phyloP scores from a whole-genome alignment of 1,140 invertebrate genomes.

The Arctopsyche grandis region DNA sequence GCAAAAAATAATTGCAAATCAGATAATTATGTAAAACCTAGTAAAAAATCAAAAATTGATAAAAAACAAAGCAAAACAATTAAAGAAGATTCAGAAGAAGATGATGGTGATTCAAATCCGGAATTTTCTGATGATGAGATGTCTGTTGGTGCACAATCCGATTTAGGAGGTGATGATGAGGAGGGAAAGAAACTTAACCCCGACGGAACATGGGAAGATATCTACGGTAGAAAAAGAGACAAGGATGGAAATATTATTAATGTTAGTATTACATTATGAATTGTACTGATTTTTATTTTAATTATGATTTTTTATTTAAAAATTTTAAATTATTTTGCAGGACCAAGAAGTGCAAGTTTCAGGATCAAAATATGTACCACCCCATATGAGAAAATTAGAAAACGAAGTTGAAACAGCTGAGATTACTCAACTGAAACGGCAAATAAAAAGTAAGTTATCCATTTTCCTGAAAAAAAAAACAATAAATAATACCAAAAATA shows the following conservation, averaged over 20 bases:
- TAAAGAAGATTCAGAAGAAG: constrained; percentile 50
- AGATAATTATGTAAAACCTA: not conserved
- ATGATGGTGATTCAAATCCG: constrained; percentile 40
- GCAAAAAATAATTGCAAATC: not conserved
- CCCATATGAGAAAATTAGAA: constrained; percentile 73
- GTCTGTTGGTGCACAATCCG: constrained; percentile 25
- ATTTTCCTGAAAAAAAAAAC: too few species aligned
- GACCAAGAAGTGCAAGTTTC: constrained; percentile 59
- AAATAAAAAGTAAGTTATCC: constrained; percentile 75
- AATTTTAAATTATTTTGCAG: constrained; percentile 56
- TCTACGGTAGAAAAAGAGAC: constrained; percentile 89
- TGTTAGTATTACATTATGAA: constrained; percentile 55
- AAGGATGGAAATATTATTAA: constrained; percentile 80
- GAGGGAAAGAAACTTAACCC: constrained; percentile 56
- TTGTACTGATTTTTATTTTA: too few species aligned
- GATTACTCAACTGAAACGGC: constrained; percentile 74
- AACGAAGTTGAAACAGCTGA: constrained; percentile 68
- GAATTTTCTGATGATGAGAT: constrained; percentile 56
- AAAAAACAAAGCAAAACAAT: not conserved
- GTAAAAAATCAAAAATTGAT: not conserved
- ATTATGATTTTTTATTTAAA: not conserved
- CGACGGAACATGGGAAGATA: constrained; percentile 83
- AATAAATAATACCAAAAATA: constrained; percentile 23
- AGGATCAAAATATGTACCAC: constrained; percentile 80
- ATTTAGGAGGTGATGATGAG: constrained; percentile 50